Conservation (phyloP, 2,888 invertebrate species). For the Anthophora plumipes region DNA sequence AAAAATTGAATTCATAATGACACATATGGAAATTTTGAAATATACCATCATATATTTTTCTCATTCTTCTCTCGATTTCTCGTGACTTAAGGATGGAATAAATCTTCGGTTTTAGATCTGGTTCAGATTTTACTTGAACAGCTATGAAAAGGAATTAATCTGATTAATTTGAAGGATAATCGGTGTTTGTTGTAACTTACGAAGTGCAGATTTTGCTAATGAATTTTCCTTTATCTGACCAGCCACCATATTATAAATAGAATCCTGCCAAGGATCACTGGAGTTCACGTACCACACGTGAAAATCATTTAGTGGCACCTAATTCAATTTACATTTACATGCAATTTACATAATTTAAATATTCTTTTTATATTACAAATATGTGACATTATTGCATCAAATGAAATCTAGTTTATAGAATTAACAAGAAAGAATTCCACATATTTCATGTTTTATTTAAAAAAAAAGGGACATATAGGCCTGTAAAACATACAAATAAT, state of each 20-base stretch:
- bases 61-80: constrained; percentile 10
- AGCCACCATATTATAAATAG: constrained; percentile 65
- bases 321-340: neutral
- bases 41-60: constrained; percentile 4
- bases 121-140: neutral
- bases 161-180: neutral
- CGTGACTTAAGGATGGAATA: constrained; percentile 43
- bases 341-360: neutral
- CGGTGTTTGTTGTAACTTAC: constrained; percentile 55
- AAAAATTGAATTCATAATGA: neutral
- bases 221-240: constrained; percentile 59
- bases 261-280: constrained; percentile 67
- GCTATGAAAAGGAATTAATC: constrained; percentile 6
- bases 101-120: constrained; percentile 32
- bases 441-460: too few relatives aligned
- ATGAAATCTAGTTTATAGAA: too few relatives aligned
- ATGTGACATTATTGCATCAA: neutral
- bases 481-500: too few relatives aligned
- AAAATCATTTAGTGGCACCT: constrained; percentile 55
- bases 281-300: constrained; percentile 74
- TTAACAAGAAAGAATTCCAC: too few relatives aligned
- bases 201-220: constrained; percentile 43
- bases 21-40: neutral
- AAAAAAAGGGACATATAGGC: too few relatives aligned
- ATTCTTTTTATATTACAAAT: neutral